phyloP scores from a whole-genome alignment of 2,888 invertebrate species.

The Cylloceria caligata region DNA sequence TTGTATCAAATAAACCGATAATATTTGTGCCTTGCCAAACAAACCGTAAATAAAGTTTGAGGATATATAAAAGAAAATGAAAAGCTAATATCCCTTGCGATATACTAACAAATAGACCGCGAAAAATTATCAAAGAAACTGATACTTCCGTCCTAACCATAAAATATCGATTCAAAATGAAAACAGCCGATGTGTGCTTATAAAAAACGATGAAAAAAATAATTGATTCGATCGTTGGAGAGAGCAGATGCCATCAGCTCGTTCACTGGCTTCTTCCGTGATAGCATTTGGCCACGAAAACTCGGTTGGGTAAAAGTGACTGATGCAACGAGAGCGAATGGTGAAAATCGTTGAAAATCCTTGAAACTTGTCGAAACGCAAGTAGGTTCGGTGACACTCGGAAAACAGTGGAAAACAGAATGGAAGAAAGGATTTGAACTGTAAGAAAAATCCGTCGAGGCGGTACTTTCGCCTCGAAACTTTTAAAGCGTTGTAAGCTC shows the following conservation, averaged over 20 bases:
- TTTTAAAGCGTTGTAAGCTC: slow-evolving; percentile 65
- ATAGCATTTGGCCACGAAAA: too few species aligned
- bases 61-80: not conserved
- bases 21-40: too few species aligned
- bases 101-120: not conserved
- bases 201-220: not conserved
- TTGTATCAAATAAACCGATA: too few species aligned
- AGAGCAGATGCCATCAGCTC: slow-evolving; percentile 30
- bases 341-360: slow-evolving; percentile 55
- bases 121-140: not conserved
- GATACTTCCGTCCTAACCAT: slow-evolving; percentile 1
- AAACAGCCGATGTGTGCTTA: not conserved
- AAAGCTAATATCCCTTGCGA: not conserved
- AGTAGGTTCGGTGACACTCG: slow-evolving; percentile 28
- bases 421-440: slow-evolving; percentile 53
- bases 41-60: too few species aligned
- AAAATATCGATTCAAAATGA: not conserved
- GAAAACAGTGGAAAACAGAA: slow-evolving; percentile 49
- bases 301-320: slow-evolving; percentile 56
- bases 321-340: slow-evolving; percentile 57
- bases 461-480: slow-evolving; percentile 61
- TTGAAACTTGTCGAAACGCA: slow-evolving; percentile 56
- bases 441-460: slow-evolving; percentile 51
- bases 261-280: slow-evolving; percentile 45
- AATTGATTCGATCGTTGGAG: not conserved